Evolutionary conservation across 1,140 invertebrate species (phyloP).

Genomic region (Temnothorax curvispinosus): DNA sequence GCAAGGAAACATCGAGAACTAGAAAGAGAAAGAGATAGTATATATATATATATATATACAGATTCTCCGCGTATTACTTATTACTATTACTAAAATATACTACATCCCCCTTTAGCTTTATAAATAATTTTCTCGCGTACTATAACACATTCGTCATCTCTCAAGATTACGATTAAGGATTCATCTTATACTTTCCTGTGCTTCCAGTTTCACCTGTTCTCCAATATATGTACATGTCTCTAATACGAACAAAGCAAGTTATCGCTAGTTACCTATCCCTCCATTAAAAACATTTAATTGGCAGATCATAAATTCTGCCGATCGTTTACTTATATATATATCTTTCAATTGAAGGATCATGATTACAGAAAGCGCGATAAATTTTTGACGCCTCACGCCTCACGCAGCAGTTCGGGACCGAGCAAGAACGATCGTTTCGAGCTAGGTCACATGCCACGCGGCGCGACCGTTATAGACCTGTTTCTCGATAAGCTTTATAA

Average conservation of each 20-base stretch:
- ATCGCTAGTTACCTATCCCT: background rate
- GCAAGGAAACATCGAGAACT: too few species aligned
- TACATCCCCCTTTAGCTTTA: too few species aligned
- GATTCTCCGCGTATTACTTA: background rate
- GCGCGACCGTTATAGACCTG: background rate
- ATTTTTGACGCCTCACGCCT: background rate
- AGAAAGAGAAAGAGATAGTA: too few species aligned
- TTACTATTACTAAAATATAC: too few species aligned
- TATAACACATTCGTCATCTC: background rate
- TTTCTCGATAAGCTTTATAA: conserved; percentile 5
- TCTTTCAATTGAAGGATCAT: background rate
- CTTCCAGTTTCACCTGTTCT: background rate
- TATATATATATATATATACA: too few species aligned
- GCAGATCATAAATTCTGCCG: background rate
- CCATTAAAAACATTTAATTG: background rate
- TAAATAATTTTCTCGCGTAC: too few species aligned
- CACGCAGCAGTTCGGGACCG: background rate
- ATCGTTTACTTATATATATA: background rate
- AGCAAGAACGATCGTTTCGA: conserved; percentile 44
- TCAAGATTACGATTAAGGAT: conserved; percentile 14
- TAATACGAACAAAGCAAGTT: background rate
- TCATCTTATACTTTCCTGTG: background rate
- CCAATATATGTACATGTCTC: background rate
- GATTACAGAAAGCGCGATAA: background rate
- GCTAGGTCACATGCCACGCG: conserved; percentile 39